Percentiles rank a stretch among this genome's conserved stretches.
phyloP scores from a whole-genome alignment of 2,113 vertebrate genomes.

The Notiomystis cincta region DNA sequence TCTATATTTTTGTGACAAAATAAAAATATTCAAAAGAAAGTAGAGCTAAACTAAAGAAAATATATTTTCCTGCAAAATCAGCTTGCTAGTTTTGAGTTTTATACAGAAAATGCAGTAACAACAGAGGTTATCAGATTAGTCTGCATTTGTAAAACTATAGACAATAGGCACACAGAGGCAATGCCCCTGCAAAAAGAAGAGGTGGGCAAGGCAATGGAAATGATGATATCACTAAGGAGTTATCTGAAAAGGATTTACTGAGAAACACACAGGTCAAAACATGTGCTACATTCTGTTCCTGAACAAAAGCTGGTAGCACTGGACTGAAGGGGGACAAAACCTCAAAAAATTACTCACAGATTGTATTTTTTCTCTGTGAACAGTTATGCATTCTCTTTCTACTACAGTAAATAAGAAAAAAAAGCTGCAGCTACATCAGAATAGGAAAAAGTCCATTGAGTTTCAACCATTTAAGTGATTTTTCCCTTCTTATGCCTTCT shows the following conservation, averaged over 20 bases:
- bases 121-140: background rate
- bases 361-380: background rate
- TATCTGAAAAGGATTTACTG: background rate
- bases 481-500: background rate
- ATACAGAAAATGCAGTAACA: background rate
- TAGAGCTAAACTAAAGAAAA: background rate
- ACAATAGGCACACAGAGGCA: background rate
- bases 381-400: background rate
- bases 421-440: background rate
- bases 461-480: background rate
- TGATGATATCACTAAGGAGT: background rate
- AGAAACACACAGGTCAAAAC: background rate
- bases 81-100: background rate
- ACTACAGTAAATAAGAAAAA: background rate
- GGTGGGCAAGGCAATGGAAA: background rate
- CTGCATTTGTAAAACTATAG: background rate
- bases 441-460: background rate
- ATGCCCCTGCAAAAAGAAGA: background rate
- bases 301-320: background rate
- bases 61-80: background rate
- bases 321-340: background rate
- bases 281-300: background rate
- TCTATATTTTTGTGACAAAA: background rate
- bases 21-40: background rate
- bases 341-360: background rate